Base-by-base conservation (phyloP, 30 jellyfish, hydroid and myxozoan genomes). In the Chrysaora quinquecirrha region DNA sequence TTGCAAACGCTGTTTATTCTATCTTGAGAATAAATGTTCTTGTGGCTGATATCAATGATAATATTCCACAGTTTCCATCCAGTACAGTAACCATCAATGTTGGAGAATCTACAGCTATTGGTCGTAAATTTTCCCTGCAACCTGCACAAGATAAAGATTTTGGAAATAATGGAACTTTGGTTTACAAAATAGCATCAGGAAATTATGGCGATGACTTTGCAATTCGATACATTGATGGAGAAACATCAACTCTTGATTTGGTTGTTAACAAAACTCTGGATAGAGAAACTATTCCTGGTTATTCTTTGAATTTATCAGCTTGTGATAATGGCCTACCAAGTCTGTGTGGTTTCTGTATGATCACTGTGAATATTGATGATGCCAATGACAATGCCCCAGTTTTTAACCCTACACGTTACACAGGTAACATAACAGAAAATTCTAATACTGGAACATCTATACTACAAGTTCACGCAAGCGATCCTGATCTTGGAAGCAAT, bases 371-470 rank as follows among this genome's bases (percentile, higher is more conserved):
- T 11, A 19, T 94, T 32, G 49, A 46, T 21, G 99, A 94, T 88
- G 97, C 63, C 18, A 94, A 94, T 83, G 99, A 94, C 73, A 87
- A 94, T 71, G 75, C 89, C 10, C 99, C 99, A 24, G 64, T 83
- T 0, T 94, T 94, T 78, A 66, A 67, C 38, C 94, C 96, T 32
- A 78, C 91, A 43, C 60, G 79, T 1, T 87, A 87, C 71, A 77
- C 30, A 38, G 93, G 90, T 0, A 89, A 76, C 60, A 79, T 94
- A 1, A 64, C 91, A 3, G 99, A 94, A 52, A 87, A 83, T 70
- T 64, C 95, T 0, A 62, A 3, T 4, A 43, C 61, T 0, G 96
- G 97, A 0, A 73, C 87, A 16, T 34, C 84, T 2, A 74, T 94
- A 1, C 12, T 77, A 20, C 52, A 46, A 25, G 96, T 94, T 19